Base-by-base conservation (phyloP, 2,113 vertebrate genomes). In the Mustela lutreola region DNA sequence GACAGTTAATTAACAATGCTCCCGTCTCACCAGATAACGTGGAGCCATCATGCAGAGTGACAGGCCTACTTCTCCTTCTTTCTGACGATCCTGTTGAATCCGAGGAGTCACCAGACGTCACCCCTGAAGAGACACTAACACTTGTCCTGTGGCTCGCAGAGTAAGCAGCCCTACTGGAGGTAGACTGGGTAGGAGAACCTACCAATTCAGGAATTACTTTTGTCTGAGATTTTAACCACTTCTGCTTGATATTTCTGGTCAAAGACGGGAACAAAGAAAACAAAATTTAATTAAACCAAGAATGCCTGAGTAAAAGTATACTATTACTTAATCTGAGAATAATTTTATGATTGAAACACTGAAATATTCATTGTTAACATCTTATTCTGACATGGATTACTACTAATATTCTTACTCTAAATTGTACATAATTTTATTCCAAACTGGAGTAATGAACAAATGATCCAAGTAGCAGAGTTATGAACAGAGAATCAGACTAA, bases 151-250 rank as follows among this genome's bases (percentile, higher is more conserved):
- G 98, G 97, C 97, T 94, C 87, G 97, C 1, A 96, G 97, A 91
- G 70, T 92, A 97, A 28, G 95, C n/a, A 0, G 92, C 98, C 99
- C 99, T 99, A 97, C 99, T 98, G 98, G 99, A 99, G 99, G 99
- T 99, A 99, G 99, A 99, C 98, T 99, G 99, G 96, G 97, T 53
- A 83, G 98, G 98, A 95, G 98, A 98, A 97, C 98, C 98, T 94
- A 98, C 98, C 28, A 97, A 85, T 81, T 98, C 98, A 45, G 98
- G 93, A 98, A 99, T 98, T 22, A 92, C 93, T 98, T 99, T 99
- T 98, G 98, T 98, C 99, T 99, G 99, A 99, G 99, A 99, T 98
- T 99, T 99, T 1, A 99, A 83, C 70, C 98, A 98, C 98, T 98
- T 99, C 98, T 98, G 98, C 94, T 98, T 99, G 94, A 48, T 11